Base-by-base conservation (phyloP, 2,888 invertebrate species). In the Meiosimyza platycephala region DNA sequence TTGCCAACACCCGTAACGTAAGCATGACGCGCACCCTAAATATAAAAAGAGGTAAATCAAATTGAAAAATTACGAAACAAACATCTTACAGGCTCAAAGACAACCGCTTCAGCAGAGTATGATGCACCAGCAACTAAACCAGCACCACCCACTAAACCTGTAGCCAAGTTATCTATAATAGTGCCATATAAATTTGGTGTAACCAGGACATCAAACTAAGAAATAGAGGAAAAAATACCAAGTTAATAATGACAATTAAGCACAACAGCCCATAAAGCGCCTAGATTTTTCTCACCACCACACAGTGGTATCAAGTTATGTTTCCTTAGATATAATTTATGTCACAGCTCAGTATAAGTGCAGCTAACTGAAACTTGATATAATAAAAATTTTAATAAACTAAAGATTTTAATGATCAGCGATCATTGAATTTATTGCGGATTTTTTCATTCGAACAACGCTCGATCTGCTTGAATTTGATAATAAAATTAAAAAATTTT, bases 151-250 rank as follows among this genome's bases (percentile, higher is more conserved):
- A 99, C 98, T 63, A 99, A 89, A 3, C 99, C 99, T 52, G 96
- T 94, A 28, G 97, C 97, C 79, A 99, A 89, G 88, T 99, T 99
- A 88, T 98, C 98, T 48, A 99, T 91, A 83, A 99, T 99, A 88
- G 97, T 97, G 72, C 99, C 99, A 87, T 99, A 99, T 77, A 99
- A 89, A 89, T 99, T 99, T 12, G 98, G 98, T 80, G 97, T 96
- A 22, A 99, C 95, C 94, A 99, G 94, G 48, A 99, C 99, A 87
- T 99, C 99, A 88, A 99, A 99, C 88, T 99, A 52, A 3, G 55
- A 40, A 40, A 40, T 7, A 9, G 59, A 51, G 12, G 59, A 55
- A 54, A 50, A 54, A 57, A 40, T 7, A 40, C 4, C 4, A 54
- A n/a, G 13, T 59, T 28, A 28, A 59, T 22, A 33, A 40, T 40